These are phyloP conservation scores for Acanthosepion esculentum DNA, from an alignment of 2,888 invertebrate genomes.

Conservation along the genomic window DNA sequence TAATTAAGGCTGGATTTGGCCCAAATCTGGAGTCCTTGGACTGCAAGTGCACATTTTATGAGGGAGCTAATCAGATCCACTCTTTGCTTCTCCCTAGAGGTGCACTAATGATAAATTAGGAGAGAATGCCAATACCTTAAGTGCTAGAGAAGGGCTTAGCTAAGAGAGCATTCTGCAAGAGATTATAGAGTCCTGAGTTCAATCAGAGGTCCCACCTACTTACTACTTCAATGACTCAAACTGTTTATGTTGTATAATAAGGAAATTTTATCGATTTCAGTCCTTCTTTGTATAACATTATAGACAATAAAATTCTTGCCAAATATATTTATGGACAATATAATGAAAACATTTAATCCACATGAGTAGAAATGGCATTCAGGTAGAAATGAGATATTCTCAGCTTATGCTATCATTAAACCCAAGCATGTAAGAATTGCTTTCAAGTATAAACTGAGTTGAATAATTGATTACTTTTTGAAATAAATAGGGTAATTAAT, in stretches of 20 bases:
- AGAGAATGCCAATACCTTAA: neutral
- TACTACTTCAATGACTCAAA: neutral
- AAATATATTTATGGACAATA: too few species aligned
- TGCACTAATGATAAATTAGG: neutral
- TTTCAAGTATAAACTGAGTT: too few species aligned
- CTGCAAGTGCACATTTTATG: neutral
- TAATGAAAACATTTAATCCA: too few species aligned
- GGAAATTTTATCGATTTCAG: neutral
- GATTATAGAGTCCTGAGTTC: neutral
- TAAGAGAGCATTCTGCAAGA: neutral
- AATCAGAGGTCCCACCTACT: neutral
- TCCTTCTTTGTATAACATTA: neutral
- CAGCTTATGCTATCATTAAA: too few species aligned
- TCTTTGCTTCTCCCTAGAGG: neutral
- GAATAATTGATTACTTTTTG: too few species aligned
- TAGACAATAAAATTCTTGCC: too few species aligned
- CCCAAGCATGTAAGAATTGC: too few species aligned
- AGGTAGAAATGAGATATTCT: too few species aligned
- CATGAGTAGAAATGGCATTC: too few species aligned
- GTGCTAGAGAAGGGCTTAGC: neutral
- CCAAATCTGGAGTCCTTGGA: constrained; percentile 33
- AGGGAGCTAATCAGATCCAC: neutral
- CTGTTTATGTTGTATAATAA: too few species aligned
- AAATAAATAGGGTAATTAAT: too few species aligned
- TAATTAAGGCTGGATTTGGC: neutral